Evolutionary conservation across 2,113 vertebrate species (phyloP).

Genomic region (Nannobrachium achirus): DNA sequence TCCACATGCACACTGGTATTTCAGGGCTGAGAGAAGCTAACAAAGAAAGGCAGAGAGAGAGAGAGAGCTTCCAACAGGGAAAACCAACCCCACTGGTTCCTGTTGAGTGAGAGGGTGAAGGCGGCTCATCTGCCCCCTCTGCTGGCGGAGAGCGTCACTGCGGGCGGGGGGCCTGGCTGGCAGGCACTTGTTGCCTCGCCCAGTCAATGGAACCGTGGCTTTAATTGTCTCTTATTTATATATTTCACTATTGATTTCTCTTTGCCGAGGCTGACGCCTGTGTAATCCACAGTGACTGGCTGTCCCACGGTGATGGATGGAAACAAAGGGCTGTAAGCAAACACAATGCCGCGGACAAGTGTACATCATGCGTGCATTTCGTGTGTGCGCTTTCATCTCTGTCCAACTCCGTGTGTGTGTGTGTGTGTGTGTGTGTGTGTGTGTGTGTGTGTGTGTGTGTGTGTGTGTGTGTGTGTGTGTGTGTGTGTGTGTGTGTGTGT

Average conservation of each 20-base stretch:
- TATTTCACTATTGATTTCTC: slow-evolving; percentile 76
- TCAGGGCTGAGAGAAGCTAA: slow-evolving; percentile 38
- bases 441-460: slow-evolving; percentile 39
- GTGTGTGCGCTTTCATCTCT: background rate
- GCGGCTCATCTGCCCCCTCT: slow-evolving; percentile 74
- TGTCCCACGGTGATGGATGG: slow-evolving; percentile 76
- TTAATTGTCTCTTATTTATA: slow-evolving; percentile 73
- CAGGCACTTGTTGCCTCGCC: slow-evolving; percentile 76
- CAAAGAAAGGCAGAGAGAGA: slow-evolving; percentile 52
- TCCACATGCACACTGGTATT: background rate
- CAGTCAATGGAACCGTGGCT: slow-evolving; percentile 30
- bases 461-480: background rate
- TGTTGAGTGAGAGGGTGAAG: slow-evolving; percentile 7
- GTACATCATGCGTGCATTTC: slow-evolving; percentile 27
- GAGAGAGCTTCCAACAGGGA: slow-evolving; percentile 10
- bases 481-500: slow-evolving; percentile 12
- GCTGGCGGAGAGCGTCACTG: slow-evolving; percentile 51
- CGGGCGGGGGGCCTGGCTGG: no score
- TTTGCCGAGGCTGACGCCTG: slow-evolving; percentile 59
- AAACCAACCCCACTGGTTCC: slow-evolving; percentile 27
- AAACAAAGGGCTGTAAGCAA: slow-evolving; percentile 62
- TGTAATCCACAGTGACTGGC: slow-evolving; percentile 75
- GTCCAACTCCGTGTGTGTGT: background rate
- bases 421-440: slow-evolving; percentile 6
- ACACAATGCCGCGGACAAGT: slow-evolving; percentile 64